phyloP scores from a whole-genome alignment of 2,113 vertebrate genomes.

The Corvus cornix region DNA sequence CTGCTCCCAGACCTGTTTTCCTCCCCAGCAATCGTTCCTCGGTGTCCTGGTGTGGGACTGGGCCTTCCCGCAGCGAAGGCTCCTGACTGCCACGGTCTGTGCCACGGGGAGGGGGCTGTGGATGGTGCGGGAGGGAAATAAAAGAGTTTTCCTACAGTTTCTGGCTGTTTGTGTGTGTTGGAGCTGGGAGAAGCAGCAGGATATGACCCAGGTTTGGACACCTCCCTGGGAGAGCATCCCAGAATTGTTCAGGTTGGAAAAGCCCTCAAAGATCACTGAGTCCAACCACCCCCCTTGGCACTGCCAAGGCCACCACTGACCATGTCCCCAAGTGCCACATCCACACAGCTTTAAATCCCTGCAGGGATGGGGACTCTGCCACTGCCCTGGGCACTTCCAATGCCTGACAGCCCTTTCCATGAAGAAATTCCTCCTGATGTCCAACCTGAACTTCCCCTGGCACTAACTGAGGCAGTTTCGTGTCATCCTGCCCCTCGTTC shows the following conservation, averaged over 20 bases:
- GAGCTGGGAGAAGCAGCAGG: rapidly evolving
- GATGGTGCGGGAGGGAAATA: neutral
- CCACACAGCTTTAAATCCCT: neutral
- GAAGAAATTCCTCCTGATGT: neutral
- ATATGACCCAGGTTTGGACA: neutral
- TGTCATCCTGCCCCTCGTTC: rapidly evolving
- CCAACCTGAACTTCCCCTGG: neutral
- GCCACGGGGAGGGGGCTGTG: rapidly evolving
- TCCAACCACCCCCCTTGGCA: neutral
- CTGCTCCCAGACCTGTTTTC: neutral
- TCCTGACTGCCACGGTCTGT: neutral
- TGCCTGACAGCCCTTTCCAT: neutral
- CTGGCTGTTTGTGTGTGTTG: neutral
- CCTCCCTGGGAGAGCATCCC: neutral
- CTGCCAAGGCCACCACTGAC: neutral
- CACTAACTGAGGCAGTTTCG: rapidly evolving
- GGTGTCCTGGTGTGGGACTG: rapidly evolving
- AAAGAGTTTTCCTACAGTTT: constrained; percentile 8
- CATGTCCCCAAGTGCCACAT: neutral
- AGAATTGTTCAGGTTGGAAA: neutral
- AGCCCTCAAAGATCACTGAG: neutral
- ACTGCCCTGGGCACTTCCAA: neutral
- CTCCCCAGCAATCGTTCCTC: neutral
- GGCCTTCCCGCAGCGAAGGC: rapidly evolving
- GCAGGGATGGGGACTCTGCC: neutral